These are phyloP conservation scores for Gobius niger DNA, from an alignment of 2,113 vertebrate species.

Conservation along the genomic window DNA sequence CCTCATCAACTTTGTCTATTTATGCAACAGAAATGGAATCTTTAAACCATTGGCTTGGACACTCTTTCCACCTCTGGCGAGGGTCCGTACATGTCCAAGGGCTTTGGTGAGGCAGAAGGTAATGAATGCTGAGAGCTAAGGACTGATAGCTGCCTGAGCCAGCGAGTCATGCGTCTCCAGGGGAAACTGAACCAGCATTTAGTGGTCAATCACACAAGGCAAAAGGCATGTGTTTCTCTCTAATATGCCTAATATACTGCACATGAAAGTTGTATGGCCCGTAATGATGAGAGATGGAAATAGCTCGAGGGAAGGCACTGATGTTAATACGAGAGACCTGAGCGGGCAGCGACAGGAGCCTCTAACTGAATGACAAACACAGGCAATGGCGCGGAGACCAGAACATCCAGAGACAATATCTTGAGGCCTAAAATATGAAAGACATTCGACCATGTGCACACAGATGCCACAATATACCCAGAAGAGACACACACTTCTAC, in stretches of 20 bases:
- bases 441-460: slow-evolving; percentile 51
- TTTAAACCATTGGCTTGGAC: neutral
- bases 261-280: slow-evolving; percentile 1
- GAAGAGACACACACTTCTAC: slow-evolving; percentile 35
- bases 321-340: slow-evolving; percentile 25
- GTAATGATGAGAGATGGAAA: slow-evolving; percentile 2
- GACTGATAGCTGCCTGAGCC: slow-evolving; percentile 28
- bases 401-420: slow-evolving; percentile 43
- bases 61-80: neutral
- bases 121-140: slow-evolving; percentile 40
- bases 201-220: slow-evolving; percentile 17
- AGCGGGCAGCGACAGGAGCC: slow-evolving; percentile 19
- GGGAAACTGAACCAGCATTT: slow-evolving; percentile 26
- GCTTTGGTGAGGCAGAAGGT: slow-evolving; percentile 25
- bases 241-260: slow-evolving; percentile 12
- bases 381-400: slow-evolving; percentile 15
- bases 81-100: slow-evolving; percentile 17
- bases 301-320: slow-evolving; percentile 7
- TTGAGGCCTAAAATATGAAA: slow-evolving; percentile 44
- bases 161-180: slow-evolving; percentile 22
- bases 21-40: too few species aligned
- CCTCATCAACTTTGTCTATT: too few species aligned
- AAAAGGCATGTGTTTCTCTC: slow-evolving; percentile 26
- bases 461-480: slow-evolving; percentile 37
- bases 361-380: slow-evolving; percentile 35